Evolutionary conservation across 2,888 invertebrate genomes (phyloP).

Genomic region (Endotricha flammealis): DNA sequence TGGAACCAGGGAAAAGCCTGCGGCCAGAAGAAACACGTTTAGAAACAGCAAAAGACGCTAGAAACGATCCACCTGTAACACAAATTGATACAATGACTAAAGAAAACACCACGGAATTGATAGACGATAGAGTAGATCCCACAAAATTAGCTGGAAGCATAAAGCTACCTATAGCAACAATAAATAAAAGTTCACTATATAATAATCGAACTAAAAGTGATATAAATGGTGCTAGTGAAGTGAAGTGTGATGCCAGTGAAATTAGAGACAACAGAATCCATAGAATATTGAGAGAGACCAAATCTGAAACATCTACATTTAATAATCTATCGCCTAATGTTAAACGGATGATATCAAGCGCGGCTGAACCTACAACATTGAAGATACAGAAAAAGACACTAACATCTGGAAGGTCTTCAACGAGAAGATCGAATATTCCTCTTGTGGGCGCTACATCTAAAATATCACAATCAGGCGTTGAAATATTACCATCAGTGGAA

Average conservation of each 20-base stretch:
- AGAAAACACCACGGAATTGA: constrained; percentile 24
- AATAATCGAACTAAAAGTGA: constrained; percentile 65
- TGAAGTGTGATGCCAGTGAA: constrained; percentile 56
- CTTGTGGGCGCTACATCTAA: constrained; percentile 72
- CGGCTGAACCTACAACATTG: constrained; percentile 58
- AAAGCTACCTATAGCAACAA: constrained; percentile 58
- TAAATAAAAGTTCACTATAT: constrained; percentile 66
- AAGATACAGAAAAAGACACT: constrained; percentile 63
- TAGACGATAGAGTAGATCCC: constrained; percentile 41
- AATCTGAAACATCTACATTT: constrained; percentile 56
- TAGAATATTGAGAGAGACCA: constrained; percentile 55
- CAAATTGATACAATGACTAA: constrained; percentile 32
- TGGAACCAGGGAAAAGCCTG: constrained; percentile 64
- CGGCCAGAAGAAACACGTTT: constrained; percentile 46
- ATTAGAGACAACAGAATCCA: constrained; percentile 45
- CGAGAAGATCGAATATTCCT: constrained; percentile 66
- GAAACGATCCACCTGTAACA: constrained; percentile 64
- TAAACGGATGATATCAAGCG: constrained; percentile 79
- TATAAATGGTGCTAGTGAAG: constrained; percentile 52
- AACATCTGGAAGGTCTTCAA: constrained; percentile 50
- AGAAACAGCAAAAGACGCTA: constrained; percentile 70
- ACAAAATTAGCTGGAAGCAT: constrained; percentile 58
- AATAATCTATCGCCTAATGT: constrained; percentile 80
- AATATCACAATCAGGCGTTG: constrained; percentile 70
- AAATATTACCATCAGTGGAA: constrained; percentile 65